A percentile compares a stretch with the other conserved stretches of the same genome.
phyloP scores from a whole-genome alignment of 2,797 vertebrate genomes.

The Bryconaethiops microstoma region DNA sequence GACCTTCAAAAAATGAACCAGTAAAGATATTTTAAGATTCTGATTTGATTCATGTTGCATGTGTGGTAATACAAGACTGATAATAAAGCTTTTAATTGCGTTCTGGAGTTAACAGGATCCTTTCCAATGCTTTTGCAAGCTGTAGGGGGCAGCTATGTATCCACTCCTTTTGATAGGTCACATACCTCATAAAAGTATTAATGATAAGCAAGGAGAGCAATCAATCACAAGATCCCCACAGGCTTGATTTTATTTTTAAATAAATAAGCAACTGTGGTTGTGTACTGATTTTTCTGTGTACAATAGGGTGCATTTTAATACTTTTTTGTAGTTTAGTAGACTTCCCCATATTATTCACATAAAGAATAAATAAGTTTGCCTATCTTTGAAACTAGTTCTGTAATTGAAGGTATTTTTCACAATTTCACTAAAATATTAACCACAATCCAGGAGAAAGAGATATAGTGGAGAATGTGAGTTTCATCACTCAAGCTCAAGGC shows the following conservation, averaged over 20 bases:
- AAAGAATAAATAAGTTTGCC: background rate
- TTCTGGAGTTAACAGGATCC: constrained; percentile 48
- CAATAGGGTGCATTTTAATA: background rate
- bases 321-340: background rate
- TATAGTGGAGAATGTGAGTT: too few relatives aligned
- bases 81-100: constrained; percentile 47
- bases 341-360: background rate
- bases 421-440: background rate
- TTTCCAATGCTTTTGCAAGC: constrained; percentile 50
- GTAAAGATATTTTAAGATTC: constrained; percentile 55
- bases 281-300: background rate
- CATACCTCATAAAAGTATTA: constrained; percentile 55
- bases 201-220: constrained; percentile 14
- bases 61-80: constrained; percentile 55
- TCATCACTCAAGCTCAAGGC: background rate
- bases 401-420: background rate
- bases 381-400: background rate
- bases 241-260: background rate
- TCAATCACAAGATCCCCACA: constrained; percentile 10
- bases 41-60: constrained; percentile 55
- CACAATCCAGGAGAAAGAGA: too few relatives aligned
- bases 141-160: constrained; percentile 27
- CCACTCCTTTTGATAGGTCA: constrained; percentile 59
- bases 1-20: constrained; percentile 54
- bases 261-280: background rate